Conservation (phyloP, 1,140 invertebrate genomes). For the Polypedilum pembai region DNA sequence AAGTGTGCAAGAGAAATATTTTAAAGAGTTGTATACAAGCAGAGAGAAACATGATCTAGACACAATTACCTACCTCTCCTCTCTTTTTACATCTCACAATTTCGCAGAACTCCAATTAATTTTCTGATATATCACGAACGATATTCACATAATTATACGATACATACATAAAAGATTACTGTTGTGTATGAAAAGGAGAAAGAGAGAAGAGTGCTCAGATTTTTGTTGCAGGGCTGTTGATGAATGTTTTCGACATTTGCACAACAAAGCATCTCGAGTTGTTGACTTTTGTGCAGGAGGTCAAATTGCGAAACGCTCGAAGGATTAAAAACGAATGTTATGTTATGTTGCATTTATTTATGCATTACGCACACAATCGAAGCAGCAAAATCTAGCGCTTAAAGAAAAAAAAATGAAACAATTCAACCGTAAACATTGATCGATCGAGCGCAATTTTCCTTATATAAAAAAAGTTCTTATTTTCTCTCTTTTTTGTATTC, state of each 20-base stretch:
- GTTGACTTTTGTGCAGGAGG: neutral
- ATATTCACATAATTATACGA: conserved; percentile 26
- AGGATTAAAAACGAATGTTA: conserved; percentile 19
- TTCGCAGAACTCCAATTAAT: conserved; percentile 26
- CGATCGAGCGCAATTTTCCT: conserved; percentile 9
- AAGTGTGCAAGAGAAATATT: neutral
- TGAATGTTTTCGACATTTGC: neutral
- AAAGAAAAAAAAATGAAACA: neutral
- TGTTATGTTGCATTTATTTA: neutral
- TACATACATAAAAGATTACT: conserved; percentile 5
- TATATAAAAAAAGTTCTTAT: neutral
- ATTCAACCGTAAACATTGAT: conserved; percentile 23
- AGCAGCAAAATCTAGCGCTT: neutral
- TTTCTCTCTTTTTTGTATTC: conserved; percentile 6
- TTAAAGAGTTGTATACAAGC: neutral
- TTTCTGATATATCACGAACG: conserved; percentile 28
- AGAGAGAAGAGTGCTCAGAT: neutral
- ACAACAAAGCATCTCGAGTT: neutral
- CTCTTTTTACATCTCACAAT: neutral
- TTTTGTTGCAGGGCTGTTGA: conserved; percentile 20
- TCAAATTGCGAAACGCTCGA: neutral
- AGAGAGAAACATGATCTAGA: neutral
- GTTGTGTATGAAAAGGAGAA: neutral
- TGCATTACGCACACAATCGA: conserved; percentile 21
- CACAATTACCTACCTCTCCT: conserved; percentile 15